Conservation (phyloP, 2,888 invertebrate genomes). For the Xanthorhoe spadicearia region DNA sequence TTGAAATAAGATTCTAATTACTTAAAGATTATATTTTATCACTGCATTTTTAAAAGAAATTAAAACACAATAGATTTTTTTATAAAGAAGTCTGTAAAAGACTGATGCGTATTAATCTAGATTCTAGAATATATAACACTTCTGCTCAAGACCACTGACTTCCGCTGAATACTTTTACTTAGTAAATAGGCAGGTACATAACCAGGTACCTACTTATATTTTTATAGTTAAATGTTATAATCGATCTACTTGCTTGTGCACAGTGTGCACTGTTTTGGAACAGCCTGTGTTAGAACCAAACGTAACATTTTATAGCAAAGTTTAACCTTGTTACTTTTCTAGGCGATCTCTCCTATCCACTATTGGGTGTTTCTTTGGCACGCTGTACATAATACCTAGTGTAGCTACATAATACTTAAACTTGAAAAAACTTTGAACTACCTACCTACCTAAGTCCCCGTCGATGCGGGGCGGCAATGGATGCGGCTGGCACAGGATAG, state of each 20-base stretch:
- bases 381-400: neutral
- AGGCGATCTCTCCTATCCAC: conserved; percentile 7
- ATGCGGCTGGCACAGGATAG: too few species aligned
- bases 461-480: too few species aligned
- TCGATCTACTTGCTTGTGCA: conserved; percentile 15
- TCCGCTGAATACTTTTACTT: neutral
- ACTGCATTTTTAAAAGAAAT: too few species aligned
- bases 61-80: too few species aligned
- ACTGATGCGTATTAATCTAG: too few species aligned
- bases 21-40: too few species aligned
- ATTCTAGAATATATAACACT: neutral
- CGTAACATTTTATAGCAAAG: conserved; percentile 33
- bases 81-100: too few species aligned
- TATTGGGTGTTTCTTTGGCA: neutral
- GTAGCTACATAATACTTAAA: too few species aligned
- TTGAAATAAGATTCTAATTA: neutral
- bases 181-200: neutral
- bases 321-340: conserved; percentile 35
- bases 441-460: too few species aligned
- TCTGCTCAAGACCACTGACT: neutral
- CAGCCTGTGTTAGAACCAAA: conserved; percentile 34
- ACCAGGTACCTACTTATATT: neutral
- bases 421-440: too few species aligned
- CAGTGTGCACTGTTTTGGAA: conserved; percentile 27
- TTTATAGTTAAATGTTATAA: neutral